Base-by-base conservation (phyloP, 2,888 invertebrate genomes). In the Pogonocherus hispidulus region DNA sequence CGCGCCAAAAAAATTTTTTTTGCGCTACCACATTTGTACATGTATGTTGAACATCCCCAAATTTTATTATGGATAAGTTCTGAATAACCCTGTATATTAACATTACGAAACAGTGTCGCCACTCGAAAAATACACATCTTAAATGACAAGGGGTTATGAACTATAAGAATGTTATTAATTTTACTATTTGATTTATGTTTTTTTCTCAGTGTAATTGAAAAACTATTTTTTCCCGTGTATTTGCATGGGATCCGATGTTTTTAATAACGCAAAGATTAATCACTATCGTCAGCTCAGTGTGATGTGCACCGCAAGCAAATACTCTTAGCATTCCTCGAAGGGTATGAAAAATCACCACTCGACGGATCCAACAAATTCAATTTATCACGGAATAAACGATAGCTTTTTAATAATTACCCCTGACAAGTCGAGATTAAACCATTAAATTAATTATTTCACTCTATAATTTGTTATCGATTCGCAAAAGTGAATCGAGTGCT, bases 381-480 rank as follows among this genome's bases (percentile, higher is more conserved):
- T 69, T 66, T 63, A 69, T 63, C 67, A 60, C 56, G 59, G 56
- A 69, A 63, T 63, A 71, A 64, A 55, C 41, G 56, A 47, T 22
- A 32, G 56, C 60, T 62, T 67, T 69, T 67, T 63, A 59, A 41
- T 47, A 63, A 69, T 69, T 63, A 66, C 59, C 57, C 69, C 63
- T 54, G 69, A 69, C 64, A 71, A 66, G 49, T 67, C 62, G 46
- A 67, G 67, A 70, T 73, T 73, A 73, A 70, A 71, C 63, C 62
- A 68, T 71, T 72, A 68, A 70, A 74, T 75, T 73, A 74, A 76
- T 74, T 76, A 70, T 72, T 72, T 65, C 44, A 51, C 60, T 66
- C 60, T 55, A 73, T 72, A 73, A 77, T 76, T 73, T 67, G 70
- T 69, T 73, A 73, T 76, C 72, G 72, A 74, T 74, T 70, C 51